These are phyloP conservation scores for Cenopis cana DNA, from an alignment of 2,888 invertebrate genomes.

Conservation along the genomic window DNA sequence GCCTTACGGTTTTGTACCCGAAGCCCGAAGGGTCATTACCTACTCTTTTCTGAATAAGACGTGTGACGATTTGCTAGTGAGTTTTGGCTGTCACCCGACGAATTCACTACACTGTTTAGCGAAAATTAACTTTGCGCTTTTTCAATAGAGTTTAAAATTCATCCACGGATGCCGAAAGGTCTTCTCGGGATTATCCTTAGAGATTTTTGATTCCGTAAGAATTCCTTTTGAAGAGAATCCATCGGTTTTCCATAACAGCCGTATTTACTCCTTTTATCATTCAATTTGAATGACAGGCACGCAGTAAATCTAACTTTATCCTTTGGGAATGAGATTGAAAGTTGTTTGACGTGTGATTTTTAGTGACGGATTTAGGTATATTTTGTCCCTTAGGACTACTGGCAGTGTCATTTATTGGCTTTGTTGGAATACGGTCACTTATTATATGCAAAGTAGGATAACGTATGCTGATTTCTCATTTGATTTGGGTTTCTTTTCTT, in stretches of 20 bases:
- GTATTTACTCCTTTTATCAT: constrained; percentile 38
- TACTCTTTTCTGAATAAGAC: no score
- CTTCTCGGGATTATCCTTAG: constrained; percentile 2
- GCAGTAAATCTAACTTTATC: constrained; percentile 6
- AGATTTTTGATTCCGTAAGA: constrained; percentile 6
- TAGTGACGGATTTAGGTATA: constrained; percentile 39
- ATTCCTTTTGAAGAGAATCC: constrained; percentile 33
- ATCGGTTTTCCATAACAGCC: constrained; percentile 38
- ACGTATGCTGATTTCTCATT: constrained; percentile 24
- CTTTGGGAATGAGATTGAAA: constrained; percentile 4
- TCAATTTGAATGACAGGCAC: constrained; percentile 27
- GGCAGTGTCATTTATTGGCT: constrained; percentile 26
- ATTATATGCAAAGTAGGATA: constrained; percentile 31
- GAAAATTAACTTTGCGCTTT: not conserved
- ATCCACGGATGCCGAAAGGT: not conserved
- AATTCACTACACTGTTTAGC: not conserved
- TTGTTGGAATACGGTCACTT: constrained; percentile 26
- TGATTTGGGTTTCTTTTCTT: not conserved
- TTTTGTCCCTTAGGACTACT: constrained; percentile 31
- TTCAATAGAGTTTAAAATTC: not conserved
- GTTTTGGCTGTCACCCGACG: no score
- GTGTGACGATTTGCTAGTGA: no score
- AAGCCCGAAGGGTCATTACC: no score
- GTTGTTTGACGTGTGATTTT: constrained; percentile 10
- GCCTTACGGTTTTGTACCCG: no score